Conservation (phyloP, 2,888 invertebrate genomes). For the Masnerella sp. region DNA sequence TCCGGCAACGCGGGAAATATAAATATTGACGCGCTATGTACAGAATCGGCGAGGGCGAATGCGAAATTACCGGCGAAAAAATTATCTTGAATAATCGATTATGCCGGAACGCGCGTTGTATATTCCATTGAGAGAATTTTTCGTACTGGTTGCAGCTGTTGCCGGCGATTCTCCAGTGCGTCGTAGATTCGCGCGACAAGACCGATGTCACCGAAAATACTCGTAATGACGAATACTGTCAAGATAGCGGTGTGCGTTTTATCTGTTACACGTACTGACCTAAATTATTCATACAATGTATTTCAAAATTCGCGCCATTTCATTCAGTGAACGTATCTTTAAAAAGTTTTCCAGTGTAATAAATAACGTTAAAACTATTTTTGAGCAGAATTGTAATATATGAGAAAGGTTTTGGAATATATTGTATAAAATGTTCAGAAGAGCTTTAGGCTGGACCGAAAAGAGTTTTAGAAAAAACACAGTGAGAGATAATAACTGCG, state of each 20-base stretch:
- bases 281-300: no score
- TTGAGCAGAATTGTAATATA: constrained; percentile 34
- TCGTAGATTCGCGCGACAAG: no score
- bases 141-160: constrained; percentile 52
- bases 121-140: constrained; percentile 56
- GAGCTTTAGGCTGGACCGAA: background rate
- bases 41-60: constrained; percentile 22
- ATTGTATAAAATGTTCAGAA: constrained; percentile 33
- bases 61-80: constrained; percentile 45
- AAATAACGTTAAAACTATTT: constrained; percentile 24
- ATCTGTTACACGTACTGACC: no score
- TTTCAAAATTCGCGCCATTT: no score
- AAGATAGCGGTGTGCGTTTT: no score
- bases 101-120: constrained; percentile 36
- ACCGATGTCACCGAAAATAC: no score
- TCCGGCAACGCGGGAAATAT: constrained; percentile 4
- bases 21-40: constrained; percentile 43
- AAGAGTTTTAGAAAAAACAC: background rate
- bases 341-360: no score
- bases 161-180: constrained; percentile 49
- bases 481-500: no score
- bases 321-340: no score
- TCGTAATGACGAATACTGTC: no score
- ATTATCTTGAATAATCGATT: constrained; percentile 56
- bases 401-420: constrained; percentile 26